These are phyloP conservation scores for Phaonia tiefii DNA, from an alignment of 2,888 invertebrate genomes.

Conservation along the genomic window DNA sequence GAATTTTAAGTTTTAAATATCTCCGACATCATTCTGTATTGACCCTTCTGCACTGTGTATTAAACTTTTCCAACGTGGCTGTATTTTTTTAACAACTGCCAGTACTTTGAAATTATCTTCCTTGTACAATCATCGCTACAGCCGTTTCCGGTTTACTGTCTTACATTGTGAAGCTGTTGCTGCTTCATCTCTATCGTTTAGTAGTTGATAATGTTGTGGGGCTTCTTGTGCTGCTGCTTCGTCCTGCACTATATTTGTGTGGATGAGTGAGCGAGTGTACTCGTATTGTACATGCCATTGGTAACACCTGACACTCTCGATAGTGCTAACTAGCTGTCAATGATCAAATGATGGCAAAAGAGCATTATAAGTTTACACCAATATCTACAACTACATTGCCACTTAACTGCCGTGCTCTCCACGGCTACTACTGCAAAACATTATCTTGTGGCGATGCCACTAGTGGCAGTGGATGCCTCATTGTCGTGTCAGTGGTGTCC, in stretches of 20 bases:
- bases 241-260: slow-evolving; percentile 5
- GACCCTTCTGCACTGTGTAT: background rate
- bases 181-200: background rate
- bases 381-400: slow-evolving; percentile 62
- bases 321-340: slow-evolving; percentile 67
- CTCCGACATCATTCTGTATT: background rate
- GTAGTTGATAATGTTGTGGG: background rate
- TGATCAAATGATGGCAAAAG: slow-evolving; percentile 63
- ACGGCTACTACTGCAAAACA: slow-evolving; percentile 4
- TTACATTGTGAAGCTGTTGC: slow-evolving; percentile 5
- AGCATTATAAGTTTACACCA: slow-evolving; percentile 61
- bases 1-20: background rate
- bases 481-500: slow-evolving; percentile 8
- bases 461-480: background rate
- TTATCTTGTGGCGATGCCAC: background rate
- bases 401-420: slow-evolving; percentile 63
- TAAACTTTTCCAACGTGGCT: slow-evolving; percentile 19
- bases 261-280: slow-evolving; percentile 10
- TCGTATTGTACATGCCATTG: slow-evolving; percentile 64
- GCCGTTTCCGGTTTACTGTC: slow-evolving; percentile 22
- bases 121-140: slow-evolving; percentile 7
- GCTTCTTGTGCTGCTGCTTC: background rate
- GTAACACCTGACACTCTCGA: slow-evolving; percentile 66
- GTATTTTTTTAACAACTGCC: slow-evolving; percentile 3
- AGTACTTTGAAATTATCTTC: slow-evolving; percentile 29